phyloP scores from a whole-genome alignment of 2,888 invertebrate genomes.

The Pecten maximus region DNA sequence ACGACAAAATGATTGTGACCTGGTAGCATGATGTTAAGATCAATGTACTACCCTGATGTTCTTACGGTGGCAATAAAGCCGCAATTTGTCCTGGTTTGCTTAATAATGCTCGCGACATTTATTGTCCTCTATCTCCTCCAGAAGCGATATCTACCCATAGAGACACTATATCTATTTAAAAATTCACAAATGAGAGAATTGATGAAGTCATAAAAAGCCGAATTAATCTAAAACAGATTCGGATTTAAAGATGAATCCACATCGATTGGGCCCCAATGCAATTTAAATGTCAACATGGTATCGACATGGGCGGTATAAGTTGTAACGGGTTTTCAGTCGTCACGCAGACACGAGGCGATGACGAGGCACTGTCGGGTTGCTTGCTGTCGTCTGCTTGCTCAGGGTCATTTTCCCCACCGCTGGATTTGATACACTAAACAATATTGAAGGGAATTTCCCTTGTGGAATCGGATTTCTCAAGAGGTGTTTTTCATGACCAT shows the following conservation, averaged over 20 bases:
- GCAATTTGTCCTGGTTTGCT: neutral
- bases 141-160: neutral
- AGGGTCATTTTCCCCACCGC: neutral
- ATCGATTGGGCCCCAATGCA: slow-evolving; percentile 18
- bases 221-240: slow-evolving; percentile 35
- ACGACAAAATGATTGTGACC: neutral
- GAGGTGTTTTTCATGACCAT: slow-evolving; percentile 8
- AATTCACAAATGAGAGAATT: slow-evolving; percentile 9
- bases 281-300: slow-evolving; percentile 11
- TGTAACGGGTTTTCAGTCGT: neutral
- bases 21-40: neutral
- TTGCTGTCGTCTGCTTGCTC: slow-evolving; percentile 1
- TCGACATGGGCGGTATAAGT: neutral
- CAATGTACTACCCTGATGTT: neutral
- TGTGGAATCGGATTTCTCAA: slow-evolving; percentile 2
- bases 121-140: neutral
- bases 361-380: neutral
- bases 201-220: neutral
- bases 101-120: neutral
- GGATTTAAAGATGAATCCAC: slow-evolving; percentile 24
- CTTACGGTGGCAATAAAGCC: neutral
- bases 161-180: neutral
- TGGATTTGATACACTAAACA: slow-evolving; percentile 1
- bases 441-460: slow-evolving; percentile 29
- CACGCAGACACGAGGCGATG: neutral